phyloP scores from a whole-genome alignment of 2,797 vertebrate species.

The Phrynocephalus guinanensis region DNA sequence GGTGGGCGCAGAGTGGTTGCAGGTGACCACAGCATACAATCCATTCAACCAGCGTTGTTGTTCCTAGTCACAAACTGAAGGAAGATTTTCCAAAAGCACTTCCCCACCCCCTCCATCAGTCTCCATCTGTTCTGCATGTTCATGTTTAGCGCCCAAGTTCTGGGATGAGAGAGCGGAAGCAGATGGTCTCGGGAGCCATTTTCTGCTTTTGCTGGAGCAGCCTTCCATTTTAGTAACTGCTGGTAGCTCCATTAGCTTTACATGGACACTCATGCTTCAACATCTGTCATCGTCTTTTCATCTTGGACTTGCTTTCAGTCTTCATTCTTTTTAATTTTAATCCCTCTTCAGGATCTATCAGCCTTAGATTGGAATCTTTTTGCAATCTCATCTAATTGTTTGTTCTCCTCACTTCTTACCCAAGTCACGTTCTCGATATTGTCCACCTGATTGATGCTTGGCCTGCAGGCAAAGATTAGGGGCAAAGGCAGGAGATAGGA shows the following conservation, averaged over 20 bases:
- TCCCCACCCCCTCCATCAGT: neutral
- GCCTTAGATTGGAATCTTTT: constrained; percentile 9
- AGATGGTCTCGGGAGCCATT: constrained; percentile 59
- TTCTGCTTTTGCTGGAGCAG: constrained; percentile 56
- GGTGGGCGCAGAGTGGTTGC: neutral
- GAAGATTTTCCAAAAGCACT: neutral
- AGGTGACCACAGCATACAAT: neutral
- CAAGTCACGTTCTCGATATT: neutral
- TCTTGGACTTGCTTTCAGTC: constrained; percentile 10
- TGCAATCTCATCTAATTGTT: constrained; percentile 11
- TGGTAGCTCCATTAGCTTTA: constrained; percentile 33
- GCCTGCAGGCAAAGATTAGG: neutral
- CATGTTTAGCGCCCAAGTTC: constrained; percentile 34
- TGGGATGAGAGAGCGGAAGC: constrained; percentile 33
- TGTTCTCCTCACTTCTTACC: neutral
- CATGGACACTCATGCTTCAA: constrained; percentile 39
- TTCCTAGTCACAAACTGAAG: constrained; percentile 5
- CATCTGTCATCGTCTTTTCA: constrained; percentile 35
- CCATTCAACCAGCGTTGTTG: neutral
- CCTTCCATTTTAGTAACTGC: constrained; percentile 43
- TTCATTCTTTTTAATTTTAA: neutral
- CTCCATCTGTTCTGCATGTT: constrained; percentile 36
- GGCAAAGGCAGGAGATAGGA: neutral
- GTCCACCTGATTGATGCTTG: neutral
- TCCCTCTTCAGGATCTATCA: neutral